A percentile compares a stretch with the other conserved stretches of the same genome.
Conservation (phyloP, 2,113 vertebrate genomes). For the Megalops atlanticus region DNA sequence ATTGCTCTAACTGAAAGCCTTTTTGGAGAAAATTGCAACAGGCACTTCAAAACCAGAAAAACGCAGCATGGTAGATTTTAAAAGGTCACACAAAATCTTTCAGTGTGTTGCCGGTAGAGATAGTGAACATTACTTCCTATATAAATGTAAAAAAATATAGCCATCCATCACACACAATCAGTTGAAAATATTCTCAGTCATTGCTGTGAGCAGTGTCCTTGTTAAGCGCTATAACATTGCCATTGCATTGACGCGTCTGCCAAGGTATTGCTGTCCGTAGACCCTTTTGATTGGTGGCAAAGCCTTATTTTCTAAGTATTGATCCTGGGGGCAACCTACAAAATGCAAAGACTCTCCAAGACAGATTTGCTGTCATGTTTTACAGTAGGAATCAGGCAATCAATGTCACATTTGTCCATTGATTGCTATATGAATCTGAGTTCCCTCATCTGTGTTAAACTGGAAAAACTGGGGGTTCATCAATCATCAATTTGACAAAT, state of each 20-base stretch:
- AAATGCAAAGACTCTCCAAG: slow-evolving; percentile 59
- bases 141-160: background rate
- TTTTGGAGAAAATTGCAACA: background rate
- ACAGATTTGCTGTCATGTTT: slow-evolving; percentile 70
- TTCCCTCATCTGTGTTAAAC: slow-evolving; percentile 59
- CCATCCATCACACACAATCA: background rate
- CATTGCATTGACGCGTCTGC: background rate
- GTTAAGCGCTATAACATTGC: slow-evolving; percentile 17
- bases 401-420: slow-evolving; percentile 55
- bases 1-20: slow-evolving; percentile 2
- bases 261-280: slow-evolving; percentile 51
- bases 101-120: slow-evolving; percentile 5
- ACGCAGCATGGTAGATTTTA: slow-evolving; percentile 2
- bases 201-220: background rate
- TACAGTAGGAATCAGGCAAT: slow-evolving; percentile 46
- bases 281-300: slow-evolving; percentile 63
- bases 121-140: background rate
- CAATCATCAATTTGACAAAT: slow-evolving; percentile 65
- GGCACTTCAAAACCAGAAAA: slow-evolving; percentile 1
- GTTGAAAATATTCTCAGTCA: slow-evolving; percentile 2
- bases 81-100: slow-evolving; percentile 1
- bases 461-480: slow-evolving; percentile 58
- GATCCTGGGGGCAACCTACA: slow-evolving; percentile 57
- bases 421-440: slow-evolving; percentile 46
- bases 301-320: slow-evolving; percentile 66